Evolutionary conservation across 2,113 vertebrate genomes (phyloP), one percentile per base, ranked within the genome.

Genomic region (Cromileptes altivelis): DNA sequence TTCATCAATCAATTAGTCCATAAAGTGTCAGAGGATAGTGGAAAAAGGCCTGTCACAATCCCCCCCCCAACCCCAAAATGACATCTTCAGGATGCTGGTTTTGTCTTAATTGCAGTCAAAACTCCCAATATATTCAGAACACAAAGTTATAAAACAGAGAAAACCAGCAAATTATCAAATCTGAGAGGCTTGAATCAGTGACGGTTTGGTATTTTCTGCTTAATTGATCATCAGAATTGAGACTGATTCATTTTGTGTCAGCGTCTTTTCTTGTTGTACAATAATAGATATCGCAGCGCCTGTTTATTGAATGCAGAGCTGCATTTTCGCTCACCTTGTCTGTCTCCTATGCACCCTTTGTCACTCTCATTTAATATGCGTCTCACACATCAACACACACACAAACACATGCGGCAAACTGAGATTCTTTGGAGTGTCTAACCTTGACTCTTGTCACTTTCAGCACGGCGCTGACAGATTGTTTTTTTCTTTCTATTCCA

Each of bases 311-410:
- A 80, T 78, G 69, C 67, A 79, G 75, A 79, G 83, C 72, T 71
- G 75, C 70, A 25, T 45, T 69, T 69, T 63, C 4, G 1, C 73
- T 80, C 85, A 84, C 70, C 72, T 87, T 71, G 37, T 68, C 75
- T 88, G 75, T 73, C 88, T 76, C 45, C 45, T 74, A 72, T 68
- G 68, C 86, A 77, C 80, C 64, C 76, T 82, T 77, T 78, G 91
- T 85, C 81, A 80, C 79, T 74, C 25, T 85, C 33, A 64, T 85
- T 93, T 50, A 75, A 82, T 74, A 93, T 92, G 78, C 87, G 13
- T 58, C 82, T 84, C 89, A 89, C 87, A 89, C 77, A 60, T 5
- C 4, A 27, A 79, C 62, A 74, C 55, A 53, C 70, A 56, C 33
- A 70, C 72, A 71, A 70, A 64, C 53, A 23, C 82, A 63, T 58